A percentile compares a stretch with the other conserved stretches of the same genome.
Evolutionary conservation across 2,888 invertebrate species (phyloP).

Genomic region (Microctonus hyperodae): DNA sequence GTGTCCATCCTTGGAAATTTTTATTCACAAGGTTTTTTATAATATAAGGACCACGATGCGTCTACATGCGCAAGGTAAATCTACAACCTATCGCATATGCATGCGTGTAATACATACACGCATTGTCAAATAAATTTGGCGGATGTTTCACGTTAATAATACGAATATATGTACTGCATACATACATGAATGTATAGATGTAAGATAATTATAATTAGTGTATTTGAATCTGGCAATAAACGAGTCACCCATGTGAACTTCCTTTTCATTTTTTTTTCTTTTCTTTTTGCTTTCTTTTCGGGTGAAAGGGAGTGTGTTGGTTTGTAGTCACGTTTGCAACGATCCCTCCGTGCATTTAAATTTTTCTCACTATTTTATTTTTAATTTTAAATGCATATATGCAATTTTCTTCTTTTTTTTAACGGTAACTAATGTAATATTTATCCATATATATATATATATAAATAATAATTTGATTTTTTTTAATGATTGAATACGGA

Average conservation of each 20-base stretch:
- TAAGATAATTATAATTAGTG: constrained; percentile 63
- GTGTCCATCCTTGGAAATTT: too few relatives aligned
- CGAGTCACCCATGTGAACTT: constrained; percentile 60
- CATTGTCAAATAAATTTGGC: constrained; percentile 2
- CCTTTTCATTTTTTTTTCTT: constrained; percentile 49
- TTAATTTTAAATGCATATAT: too few relatives aligned
- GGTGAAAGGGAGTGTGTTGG: too few relatives aligned
- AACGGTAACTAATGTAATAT: too few relatives aligned
- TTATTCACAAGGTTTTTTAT: too few relatives aligned
- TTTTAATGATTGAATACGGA: not conserved
- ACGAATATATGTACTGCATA: constrained; percentile 2
- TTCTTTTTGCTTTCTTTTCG: too few relatives aligned
- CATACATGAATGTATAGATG: constrained; percentile 55
- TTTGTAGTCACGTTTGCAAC: too few relatives aligned
- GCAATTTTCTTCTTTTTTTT: too few relatives aligned
- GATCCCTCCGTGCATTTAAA: too few relatives aligned
- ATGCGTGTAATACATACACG: not conserved
- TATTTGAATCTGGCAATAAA: constrained; percentile 56
- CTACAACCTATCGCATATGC: not conserved
- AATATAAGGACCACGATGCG: too few relatives aligned
- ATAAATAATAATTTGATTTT: not conserved
- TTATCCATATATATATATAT: not conserved
- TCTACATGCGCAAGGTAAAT: too few relatives aligned
- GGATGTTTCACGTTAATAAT: constrained; percentile 33
- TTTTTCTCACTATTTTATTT: too few relatives aligned